Evolutionary conservation across 2,113 vertebrate genomes (phyloP).

Genomic region (Azemiops feae): DNA sequence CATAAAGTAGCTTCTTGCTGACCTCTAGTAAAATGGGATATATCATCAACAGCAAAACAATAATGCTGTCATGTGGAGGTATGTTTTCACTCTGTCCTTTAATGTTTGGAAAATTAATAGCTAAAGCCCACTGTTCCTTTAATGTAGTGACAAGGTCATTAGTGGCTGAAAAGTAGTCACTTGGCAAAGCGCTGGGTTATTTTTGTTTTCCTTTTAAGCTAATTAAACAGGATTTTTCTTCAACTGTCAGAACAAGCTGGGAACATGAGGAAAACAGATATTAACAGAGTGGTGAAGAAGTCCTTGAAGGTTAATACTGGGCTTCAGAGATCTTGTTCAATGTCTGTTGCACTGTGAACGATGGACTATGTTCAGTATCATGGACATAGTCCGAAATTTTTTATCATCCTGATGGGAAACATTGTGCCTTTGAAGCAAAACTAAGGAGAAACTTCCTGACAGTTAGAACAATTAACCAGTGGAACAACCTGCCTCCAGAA

Average conservation of each 20-base stretch:
- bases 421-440: conserved; percentile 36
- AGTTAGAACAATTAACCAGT: no score
- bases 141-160: conserved; percentile 54
- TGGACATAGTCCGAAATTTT: neutral
- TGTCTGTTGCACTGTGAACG: neutral
- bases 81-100: conserved; percentile 44
- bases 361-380: neutral
- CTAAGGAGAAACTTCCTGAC: no score
- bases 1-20: conserved; percentile 21
- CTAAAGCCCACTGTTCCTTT: conserved; percentile 31
- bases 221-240: conserved; percentile 44
- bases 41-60: conserved; percentile 49
- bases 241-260: conserved; percentile 45
- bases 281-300: conserved; percentile 35
- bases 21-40: conserved; percentile 32
- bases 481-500: no score
- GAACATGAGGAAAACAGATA: conserved; percentile 39
- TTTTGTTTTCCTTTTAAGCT: conserved; percentile 10
- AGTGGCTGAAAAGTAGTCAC: conserved; percentile 33
- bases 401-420: neutral
- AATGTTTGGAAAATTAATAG: conserved; percentile 43
- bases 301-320: conserved; percentile 29
- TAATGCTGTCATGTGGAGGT: conserved; percentile 35
- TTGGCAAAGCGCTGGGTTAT: conserved; percentile 41
- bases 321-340: neutral